phyloP scores from a whole-genome alignment of 1,140 invertebrate species.

The Ostrea edulis region DNA sequence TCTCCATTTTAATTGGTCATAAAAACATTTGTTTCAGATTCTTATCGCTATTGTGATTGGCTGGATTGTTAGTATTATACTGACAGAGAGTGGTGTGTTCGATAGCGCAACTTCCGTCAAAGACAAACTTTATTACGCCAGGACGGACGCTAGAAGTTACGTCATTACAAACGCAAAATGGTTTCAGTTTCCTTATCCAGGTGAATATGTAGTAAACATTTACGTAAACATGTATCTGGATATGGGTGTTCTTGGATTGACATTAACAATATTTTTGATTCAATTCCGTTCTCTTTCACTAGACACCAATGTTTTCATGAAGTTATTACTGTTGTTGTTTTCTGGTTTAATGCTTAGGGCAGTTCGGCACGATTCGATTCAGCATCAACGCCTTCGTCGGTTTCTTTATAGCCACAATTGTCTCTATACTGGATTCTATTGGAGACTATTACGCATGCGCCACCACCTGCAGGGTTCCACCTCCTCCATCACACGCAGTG shows the following conservation, averaged over 20 bases:
- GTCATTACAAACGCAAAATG: slow-evolving; percentile 88
- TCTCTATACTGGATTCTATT: slow-evolving; percentile 70
- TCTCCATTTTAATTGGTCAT: background rate
- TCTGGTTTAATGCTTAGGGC: slow-evolving; percentile 52
- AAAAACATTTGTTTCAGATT: slow-evolving; percentile 81
- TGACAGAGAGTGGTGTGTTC: slow-evolving; percentile 85
- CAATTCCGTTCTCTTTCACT: too few relatives aligned
- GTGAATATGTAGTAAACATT: slow-evolving; percentile 73
- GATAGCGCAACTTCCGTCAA: slow-evolving; percentile 56
- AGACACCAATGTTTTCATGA: too few relatives aligned
- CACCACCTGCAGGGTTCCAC: slow-evolving; percentile 59
- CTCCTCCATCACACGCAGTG: slow-evolving; percentile 66
- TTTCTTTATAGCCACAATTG: slow-evolving; percentile 65
- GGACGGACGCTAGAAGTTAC: slow-evolving; percentile 88
- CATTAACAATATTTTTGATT: too few relatives aligned
- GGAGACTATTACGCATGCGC: slow-evolving; percentile 72
- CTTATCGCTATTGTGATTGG: slow-evolving; percentile 88
- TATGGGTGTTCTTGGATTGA: background rate
- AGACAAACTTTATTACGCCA: slow-evolving; percentile 76
- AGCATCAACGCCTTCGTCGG: slow-evolving; percentile 60
- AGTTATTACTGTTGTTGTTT: too few relatives aligned
- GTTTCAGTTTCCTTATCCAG: slow-evolving; percentile 91
- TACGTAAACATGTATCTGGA: background rate
- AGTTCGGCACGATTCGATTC: slow-evolving; percentile 65
- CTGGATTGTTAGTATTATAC: slow-evolving; percentile 88